A percentile compares a stretch with the other conserved stretches of the same genome.
Conservation (phyloP, 2,113 vertebrate species). For the Phaethon lepturus region DNA sequence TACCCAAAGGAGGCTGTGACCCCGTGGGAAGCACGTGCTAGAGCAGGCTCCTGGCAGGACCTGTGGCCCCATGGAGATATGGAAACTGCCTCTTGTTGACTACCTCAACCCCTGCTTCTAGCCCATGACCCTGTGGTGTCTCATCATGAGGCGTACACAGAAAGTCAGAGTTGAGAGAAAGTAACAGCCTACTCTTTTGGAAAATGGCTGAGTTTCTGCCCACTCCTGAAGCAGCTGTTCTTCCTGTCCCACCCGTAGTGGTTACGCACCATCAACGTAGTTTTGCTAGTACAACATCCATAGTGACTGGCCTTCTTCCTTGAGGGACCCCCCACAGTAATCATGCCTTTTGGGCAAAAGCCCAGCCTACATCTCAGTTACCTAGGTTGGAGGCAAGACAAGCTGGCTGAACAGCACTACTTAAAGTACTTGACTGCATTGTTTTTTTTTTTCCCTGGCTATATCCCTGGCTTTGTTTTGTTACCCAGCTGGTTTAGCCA, state of each 20-base stretch:
- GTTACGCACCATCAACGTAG: rapidly evolving
- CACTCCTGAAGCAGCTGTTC: neutral
- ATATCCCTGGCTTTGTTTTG: neutral
- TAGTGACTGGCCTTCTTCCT: neutral
- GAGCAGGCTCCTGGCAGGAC: too few species aligned
- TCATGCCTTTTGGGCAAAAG: neutral
- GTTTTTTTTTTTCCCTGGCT: neutral
- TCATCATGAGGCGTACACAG: neutral
- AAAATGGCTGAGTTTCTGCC: neutral
- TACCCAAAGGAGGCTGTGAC: too few species aligned
- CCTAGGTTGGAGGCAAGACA: neutral
- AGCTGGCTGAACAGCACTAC: neutral
- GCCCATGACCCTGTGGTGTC: neutral
- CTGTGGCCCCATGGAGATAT: too few species aligned
- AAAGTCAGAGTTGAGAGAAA: neutral
- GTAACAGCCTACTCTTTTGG: neutral
- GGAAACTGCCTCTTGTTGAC: neutral
- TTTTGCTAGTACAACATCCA: neutral
- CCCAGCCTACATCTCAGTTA: neutral
- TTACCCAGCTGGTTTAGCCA: neutral
- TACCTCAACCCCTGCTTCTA: neutral
- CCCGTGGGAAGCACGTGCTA: too few species aligned
- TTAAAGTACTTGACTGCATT: neutral
- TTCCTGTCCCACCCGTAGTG: neutral
- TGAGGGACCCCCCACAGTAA: neutral